These are phyloP conservation scores for Lochmaea capreae DNA, from an alignment of 2,888 invertebrate species.

Conservation along the genomic window DNA sequence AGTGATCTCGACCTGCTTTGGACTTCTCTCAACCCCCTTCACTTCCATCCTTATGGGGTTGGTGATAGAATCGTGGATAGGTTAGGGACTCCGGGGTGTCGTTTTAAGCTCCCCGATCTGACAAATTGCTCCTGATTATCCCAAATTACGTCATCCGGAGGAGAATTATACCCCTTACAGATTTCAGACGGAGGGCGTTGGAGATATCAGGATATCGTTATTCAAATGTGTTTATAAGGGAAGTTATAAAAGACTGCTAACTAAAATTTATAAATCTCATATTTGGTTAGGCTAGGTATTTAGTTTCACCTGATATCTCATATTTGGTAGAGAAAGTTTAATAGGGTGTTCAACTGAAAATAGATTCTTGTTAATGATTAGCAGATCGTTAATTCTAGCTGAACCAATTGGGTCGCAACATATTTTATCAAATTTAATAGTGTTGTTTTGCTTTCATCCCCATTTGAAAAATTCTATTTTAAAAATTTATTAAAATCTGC, in stretches of 20 bases:
- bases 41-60: not conserved
- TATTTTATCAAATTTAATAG: too few relatives aligned
- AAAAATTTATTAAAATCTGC: too few relatives aligned
- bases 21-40: not conserved
- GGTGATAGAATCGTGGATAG: conserved; percentile 21
- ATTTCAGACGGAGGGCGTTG: conserved; percentile 2
- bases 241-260: not conserved
- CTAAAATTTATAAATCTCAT: too few relatives aligned
- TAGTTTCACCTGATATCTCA: too few relatives aligned
- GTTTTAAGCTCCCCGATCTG: conserved; percentile 40
- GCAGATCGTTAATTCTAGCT: too few relatives aligned
- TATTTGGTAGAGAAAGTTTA: too few relatives aligned
- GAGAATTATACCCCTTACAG: conserved; percentile 35
- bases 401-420: too few relatives aligned
- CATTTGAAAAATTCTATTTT: too few relatives aligned
- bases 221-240: not conserved
- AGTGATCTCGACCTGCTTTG: conserved; percentile 16
- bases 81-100: conserved; percentile 38
- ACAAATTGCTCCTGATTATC: conserved; percentile 63
- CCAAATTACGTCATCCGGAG: conserved; percentile 45
- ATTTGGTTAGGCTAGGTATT: too few relatives aligned
- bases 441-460: too few relatives aligned
- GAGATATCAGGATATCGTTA: not conserved
- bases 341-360: too few relatives aligned
- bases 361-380: too few relatives aligned